phyloP scores from a whole-genome alignment of 2,888 invertebrate species.

The Mythimna pallens region DNA sequence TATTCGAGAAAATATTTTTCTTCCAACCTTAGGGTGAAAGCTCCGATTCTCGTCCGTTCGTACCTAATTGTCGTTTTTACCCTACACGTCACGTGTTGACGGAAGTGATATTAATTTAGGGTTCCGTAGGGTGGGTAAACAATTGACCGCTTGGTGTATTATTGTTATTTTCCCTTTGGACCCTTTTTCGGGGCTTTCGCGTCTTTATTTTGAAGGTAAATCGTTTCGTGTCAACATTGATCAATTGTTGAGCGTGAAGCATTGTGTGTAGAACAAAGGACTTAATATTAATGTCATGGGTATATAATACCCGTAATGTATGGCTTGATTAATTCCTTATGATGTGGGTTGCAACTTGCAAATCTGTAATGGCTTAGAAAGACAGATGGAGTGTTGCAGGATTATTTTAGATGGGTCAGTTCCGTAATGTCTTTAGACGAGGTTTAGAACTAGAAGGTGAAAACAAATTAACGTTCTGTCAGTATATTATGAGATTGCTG shows the following conservation, averaged over 20 bases:
- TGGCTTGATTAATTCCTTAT: constrained; percentile 53
- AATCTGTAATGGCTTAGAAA: constrained; percentile 27
- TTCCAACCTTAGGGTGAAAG: constrained; percentile 52
- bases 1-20: constrained; percentile 67
- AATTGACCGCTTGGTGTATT: constrained; percentile 78
- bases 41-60: constrained; percentile 55
- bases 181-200: constrained; percentile 60
- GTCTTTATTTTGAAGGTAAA: constrained; percentile 68
- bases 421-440: background rate
- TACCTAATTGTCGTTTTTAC: constrained; percentile 69
- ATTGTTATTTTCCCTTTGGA: constrained; percentile 66
- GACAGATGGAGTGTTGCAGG: constrained; percentile 15
- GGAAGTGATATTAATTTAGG: constrained; percentile 86
- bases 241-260: constrained; percentile 54
- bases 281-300: constrained; percentile 50
- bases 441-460: background rate
- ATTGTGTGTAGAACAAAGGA: constrained; percentile 60
- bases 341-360: constrained; percentile 26
- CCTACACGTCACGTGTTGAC: constrained; percentile 82
- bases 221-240: constrained; percentile 64
- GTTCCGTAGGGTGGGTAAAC: constrained; percentile 81
- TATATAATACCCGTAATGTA: constrained; percentile 36
- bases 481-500: no score
- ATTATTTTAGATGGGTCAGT: background rate
- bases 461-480: background rate